These are phyloP conservation scores for Sphaerolaimus hirsutus DNA, from an alignment of 2,888 invertebrate species.

Conservation along the genomic window DNA sequence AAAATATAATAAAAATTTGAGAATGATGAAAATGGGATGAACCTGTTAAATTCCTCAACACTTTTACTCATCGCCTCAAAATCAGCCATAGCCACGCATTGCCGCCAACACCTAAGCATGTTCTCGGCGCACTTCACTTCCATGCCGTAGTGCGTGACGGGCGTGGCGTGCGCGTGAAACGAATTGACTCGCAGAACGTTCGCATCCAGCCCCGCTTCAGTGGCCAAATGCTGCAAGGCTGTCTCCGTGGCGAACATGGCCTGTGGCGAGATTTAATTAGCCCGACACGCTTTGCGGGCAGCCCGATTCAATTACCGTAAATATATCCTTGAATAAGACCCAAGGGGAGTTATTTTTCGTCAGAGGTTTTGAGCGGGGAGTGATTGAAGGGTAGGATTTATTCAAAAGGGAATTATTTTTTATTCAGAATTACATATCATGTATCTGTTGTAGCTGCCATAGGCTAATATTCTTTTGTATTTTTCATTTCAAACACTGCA, in stretches of 20 bases:
- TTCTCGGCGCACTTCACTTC: slow-evolving; percentile 45
- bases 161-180: slow-evolving; percentile 40
- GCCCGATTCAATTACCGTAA: slow-evolving; percentile 46
- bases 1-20: background rate
- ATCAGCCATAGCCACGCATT: slow-evolving; percentile 21
- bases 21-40: background rate
- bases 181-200: slow-evolving; percentile 10
- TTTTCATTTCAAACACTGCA: no score
- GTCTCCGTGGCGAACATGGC: slow-evolving; percentile 63
- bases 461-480: no score
- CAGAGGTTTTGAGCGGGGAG: no score
- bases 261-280: slow-evolving; percentile 52
- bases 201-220: slow-evolving; percentile 12
- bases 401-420: no score
- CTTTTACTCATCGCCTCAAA: slow-evolving; percentile 15
- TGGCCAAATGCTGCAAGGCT: slow-evolving; percentile 50
- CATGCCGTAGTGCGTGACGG: slow-evolving; percentile 52
- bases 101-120: slow-evolving; percentile 23
- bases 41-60: slow-evolving; percentile 26
- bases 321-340: no score
- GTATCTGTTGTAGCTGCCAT: no score
- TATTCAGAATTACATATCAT: no score
- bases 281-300: no score
- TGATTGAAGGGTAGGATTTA: no score
- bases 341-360: no score